These are phyloP conservation scores for Sympetrum striolatum DNA, from an alignment of 2,888 invertebrate genomes.

Conservation along the genomic window DNA sequence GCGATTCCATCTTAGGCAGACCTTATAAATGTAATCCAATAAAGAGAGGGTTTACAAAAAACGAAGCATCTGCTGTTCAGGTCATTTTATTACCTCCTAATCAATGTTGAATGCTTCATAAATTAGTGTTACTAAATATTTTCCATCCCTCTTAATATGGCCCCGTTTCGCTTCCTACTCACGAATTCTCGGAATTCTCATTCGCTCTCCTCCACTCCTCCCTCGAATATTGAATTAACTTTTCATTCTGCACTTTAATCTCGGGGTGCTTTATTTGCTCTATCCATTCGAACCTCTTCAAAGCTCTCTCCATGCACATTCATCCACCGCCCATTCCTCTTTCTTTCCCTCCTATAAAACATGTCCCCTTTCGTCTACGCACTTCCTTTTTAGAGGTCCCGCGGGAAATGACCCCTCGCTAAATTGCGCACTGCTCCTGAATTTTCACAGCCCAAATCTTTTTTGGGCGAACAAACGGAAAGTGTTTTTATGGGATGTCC, in stretches of 20 bases:
- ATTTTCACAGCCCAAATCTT: conserved; percentile 17
- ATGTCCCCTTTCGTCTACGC: not conserved
- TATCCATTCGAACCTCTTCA: not conserved
- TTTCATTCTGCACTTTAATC: not conserved
- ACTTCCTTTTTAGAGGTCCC: not conserved
- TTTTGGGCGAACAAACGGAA: not conserved
- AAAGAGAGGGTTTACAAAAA: not conserved
- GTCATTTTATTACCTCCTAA: not conserved
- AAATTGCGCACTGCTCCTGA: conserved; percentile 3
- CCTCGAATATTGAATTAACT: not conserved
- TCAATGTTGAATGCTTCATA: not conserved
- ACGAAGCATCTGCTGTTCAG: not conserved
- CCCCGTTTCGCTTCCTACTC: not conserved
- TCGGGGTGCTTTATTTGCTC: not conserved
- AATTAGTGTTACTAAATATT: not conserved
- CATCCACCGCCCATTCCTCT: not conserved
- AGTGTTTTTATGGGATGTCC: not conserved
- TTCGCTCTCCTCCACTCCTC: not conserved
- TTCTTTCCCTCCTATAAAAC: conserved; percentile 1
- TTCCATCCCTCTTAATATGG: too few relatives aligned
- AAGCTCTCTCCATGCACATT: not conserved
- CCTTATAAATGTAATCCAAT: not conserved
- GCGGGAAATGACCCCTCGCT: conserved; percentile 1
- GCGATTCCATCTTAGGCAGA: not conserved
- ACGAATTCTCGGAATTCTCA: not conserved